Evolutionary conservation across 1,140 invertebrate genomes (phyloP), one percentile per base, ranked within the genome.

Genomic region (Anadara kagoshimensis): DNA sequence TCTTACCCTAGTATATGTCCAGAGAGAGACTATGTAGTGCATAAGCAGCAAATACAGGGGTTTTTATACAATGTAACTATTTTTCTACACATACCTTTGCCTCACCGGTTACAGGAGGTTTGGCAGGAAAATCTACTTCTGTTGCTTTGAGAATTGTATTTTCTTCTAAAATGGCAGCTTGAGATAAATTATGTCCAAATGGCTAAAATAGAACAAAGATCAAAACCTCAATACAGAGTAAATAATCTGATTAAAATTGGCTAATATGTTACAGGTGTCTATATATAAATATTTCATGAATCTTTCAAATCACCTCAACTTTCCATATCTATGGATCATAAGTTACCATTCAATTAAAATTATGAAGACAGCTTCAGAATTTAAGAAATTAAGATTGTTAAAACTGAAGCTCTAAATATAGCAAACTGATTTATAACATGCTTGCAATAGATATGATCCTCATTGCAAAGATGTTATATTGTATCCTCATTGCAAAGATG

Each of bases 71-170:
- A 47, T 8, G 16, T 47, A 47, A 16, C 8, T 10, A 47, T 10
- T 5, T 5, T 16, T 26, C 10, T n/a, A 56, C 18, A 49, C 56
- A 58, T 76, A 88, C 96, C 94, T 99, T 99, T 81, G 98, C 98
- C 93, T 99, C 97, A 90, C 95, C 94, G 87, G 95, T 97, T 86
- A 99, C 96, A 80, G 96, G 95, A 76, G 98, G 98, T 92, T 99
- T 99, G 89, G 97, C 95, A 73, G 97, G 97, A 91, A 99, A 99
- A 90, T 98, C 96, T 83, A 99, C 97, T 90, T 99, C 98, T 73
- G 96, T 99, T 64, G 98, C 98, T 92, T 99, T 99, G 71, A 99
- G 91, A 90, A 99, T 99, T 67, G 97, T 99, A 89, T 99, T 99
- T 90, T 99, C 98, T 92, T 99, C 98, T 86, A 99, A 92, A 88